Evolutionary conservation across 1,140 invertebrate genomes (phyloP), one percentile per base, ranked within the genome.

Genomic region (Drosophila arawakana): DNA sequence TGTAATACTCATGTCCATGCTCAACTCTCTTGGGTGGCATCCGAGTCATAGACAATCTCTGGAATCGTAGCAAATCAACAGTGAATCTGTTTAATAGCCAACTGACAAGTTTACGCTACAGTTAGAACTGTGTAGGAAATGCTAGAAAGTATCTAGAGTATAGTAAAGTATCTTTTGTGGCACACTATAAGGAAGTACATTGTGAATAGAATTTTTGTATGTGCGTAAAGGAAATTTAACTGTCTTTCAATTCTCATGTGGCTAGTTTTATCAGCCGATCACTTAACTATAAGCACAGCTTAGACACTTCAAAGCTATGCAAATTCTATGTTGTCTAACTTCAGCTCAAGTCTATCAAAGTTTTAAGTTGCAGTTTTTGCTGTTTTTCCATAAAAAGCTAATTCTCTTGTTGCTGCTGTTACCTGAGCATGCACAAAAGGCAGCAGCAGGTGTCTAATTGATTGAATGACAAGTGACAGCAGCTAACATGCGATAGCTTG

Each of bases 371-470:
- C 25, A 55, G 55, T 6, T 41, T 41, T 39, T 41, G 47, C 46
- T 63, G 7, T 30, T 25, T 63, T 25, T 25, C 63, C 63, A 68
- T 68, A 39, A 49, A 59, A 59, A 59, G 55, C 47, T 62, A 62
- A 62, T 59, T 59, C 41, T 41, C 11, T 25, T 30, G 57, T 15
- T 21, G 34, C 50, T 37, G 57, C 35, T 21, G 34, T 52, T 47
- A 67, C 25, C 60, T 81, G 55, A 75, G 66, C 80, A 67, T 13
- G 13, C 57, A 71, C 39, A 65, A 65, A 65, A 54, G 50, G 50
- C 52, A 55, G 65, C 81, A 84, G 68, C 81, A 86, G 70, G 71
- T 85, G 70, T 78, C 71, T 81, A 69, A 78, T 85, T 86, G 81
- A 84, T 85, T 85, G 82, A 84, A 55, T 78, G 81, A 86, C 82